Base-by-base conservation (phyloP, 2,797 vertebrate species). In the Diplodus sargus region DNA sequence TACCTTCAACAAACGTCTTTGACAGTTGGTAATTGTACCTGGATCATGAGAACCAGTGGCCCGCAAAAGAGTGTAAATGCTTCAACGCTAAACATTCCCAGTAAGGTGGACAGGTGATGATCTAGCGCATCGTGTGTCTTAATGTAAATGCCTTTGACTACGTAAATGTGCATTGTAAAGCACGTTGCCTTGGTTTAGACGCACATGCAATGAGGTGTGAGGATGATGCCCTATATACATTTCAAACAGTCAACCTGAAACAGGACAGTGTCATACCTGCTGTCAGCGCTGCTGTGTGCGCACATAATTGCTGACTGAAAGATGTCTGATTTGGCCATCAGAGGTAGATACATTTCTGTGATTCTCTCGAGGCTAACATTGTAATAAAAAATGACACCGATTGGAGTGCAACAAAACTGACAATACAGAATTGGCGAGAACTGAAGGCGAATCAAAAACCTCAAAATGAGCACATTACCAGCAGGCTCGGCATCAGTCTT, bases 51-150 rank as follows among this genome's bases (percentile, higher is more conserved):
- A 86, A 76, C 11, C 79, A 53, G 67, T 1, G 70, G 76, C 0
- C 48, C 66, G n/a, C 34, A 82, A 65, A 16, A 63, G 72, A 54
- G 66, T 68, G 45, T 16, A 18, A 72, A 72, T 39, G 30, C 34
- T 70, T 67, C 56, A 75, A 1, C 1, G 52, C 78, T 45, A 23
- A 81, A 85, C 78, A 82, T 87, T 80, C 54, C 43, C 48, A 2
- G 59, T 3, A 43, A 70, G 49, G 74, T 25, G 74, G 66, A 64
- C 72, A 69, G 66, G 59, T 60, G 68, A 85, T 43, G 75, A 70
- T 48, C 54, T 22, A 5, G 15, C 2, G 48, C 18, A 39, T 66
- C 54, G 3, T 14, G 62, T 52, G 59, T 63, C 45, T 34, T 22
- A 4, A 74, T 59, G 60, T 34, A 67, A 85, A 80, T 60, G 30